phyloP scores from a whole-genome alignment of 2,888 invertebrate species.

The Drymonia ruficornis region DNA sequence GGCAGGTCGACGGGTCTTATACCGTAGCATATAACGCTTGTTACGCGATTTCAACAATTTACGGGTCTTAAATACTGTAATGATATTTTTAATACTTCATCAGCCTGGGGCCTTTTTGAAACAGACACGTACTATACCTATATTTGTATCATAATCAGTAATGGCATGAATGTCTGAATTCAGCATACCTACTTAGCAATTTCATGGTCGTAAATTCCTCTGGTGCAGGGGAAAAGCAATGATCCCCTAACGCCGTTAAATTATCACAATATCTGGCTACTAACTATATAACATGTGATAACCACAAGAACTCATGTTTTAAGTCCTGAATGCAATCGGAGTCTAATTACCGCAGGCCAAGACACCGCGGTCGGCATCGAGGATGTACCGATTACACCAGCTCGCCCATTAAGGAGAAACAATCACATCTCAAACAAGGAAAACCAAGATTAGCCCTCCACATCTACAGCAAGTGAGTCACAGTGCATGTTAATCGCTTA shows the following conservation, averaged over 20 bases:
- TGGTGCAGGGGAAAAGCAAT: too few species aligned
- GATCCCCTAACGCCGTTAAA: neutral
- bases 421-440: slow-evolving; percentile 78
- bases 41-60: slow-evolving; percentile 28
- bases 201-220: neutral
- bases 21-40: slow-evolving; percentile 33
- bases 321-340: slow-evolving; percentile 66
- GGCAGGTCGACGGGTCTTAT: slow-evolving; percentile 50
- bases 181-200: too few species aligned
- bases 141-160: too few species aligned
- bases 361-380: slow-evolving; percentile 60
- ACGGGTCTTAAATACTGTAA: slow-evolving; percentile 26
- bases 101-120: too few species aligned
- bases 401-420: slow-evolving; percentile 79
- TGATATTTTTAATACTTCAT: neutral
- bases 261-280: slow-evolving; percentile 27
- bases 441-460: slow-evolving; percentile 65
- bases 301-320: slow-evolving; percentile 62
- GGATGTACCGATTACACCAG: slow-evolving; percentile 78
- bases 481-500: slow-evolving; percentile 17
- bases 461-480: slow-evolving; percentile 35
- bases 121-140: too few species aligned
- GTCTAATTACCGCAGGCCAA: slow-evolving; percentile 73
- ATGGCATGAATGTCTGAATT: too few species aligned
- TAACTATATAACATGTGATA: slow-evolving; percentile 45